Evolutionary conservation across 2,888 invertebrate species (phyloP), one percentile per base, ranked within the genome.

Genomic region (Eupelmus urozonus): DNA sequence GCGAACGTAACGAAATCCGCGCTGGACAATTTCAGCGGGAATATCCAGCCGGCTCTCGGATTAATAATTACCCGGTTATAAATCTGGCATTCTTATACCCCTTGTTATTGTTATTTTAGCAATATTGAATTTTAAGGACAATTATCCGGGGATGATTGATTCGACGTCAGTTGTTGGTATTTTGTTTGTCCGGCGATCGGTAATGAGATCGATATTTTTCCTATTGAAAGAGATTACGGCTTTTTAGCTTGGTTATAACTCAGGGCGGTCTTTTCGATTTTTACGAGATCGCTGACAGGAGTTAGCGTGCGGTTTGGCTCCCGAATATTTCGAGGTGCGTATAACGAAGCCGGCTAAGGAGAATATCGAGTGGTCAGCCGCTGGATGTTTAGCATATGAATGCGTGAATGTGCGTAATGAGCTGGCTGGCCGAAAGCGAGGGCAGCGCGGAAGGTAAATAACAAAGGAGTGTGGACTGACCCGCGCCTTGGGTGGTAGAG

Each of bases 271-370:
- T 70, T 60, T 62, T 49, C 62, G 71, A 82, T 84, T 83, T 85
- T 83, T 83, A 84, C 80, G 83, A 81, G 82, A 75, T 81, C 79
- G 76, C 82, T 84, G 84, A 83, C 83, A 69, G 63, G 79, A 79
- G 76, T 40, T 34, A 65, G 75, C 60, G 73, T 70, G 51, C 62
- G 57, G 81, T 82, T 83, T 78, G 82, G 42, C 53, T 53, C 23
- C 53, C 40, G 71, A 71, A 62, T 45, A 29, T 65, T 29, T 1
- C 23, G 1, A 2, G 2, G 40, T n/a, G 20, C 0, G 55, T 42
- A 45, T 74, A 74, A 66, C 11, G 62, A 69, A 76, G 67, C 67
- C 67, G 67, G 66, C 59, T 42, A 29, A 34, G 16, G 16, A 45
- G 13, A 2, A 45, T 45, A 45, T 13, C 16, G 16, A 45, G 16